Evolutionary conservation across 2,797 vertebrate species (phyloP).

Genomic region (Cyclura pinguis): DNA sequence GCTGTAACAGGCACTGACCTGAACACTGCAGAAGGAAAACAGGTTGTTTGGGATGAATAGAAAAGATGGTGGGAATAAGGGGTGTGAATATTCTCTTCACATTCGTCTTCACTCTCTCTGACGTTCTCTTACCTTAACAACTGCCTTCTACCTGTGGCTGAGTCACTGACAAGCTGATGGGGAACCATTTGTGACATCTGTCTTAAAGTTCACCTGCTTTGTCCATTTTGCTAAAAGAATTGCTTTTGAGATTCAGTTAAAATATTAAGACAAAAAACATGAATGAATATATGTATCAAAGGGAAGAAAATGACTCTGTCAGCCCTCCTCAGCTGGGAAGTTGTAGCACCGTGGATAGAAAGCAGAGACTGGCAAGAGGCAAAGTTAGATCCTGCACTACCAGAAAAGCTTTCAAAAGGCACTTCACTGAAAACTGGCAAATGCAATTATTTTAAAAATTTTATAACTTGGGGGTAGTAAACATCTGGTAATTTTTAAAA

Average conservation of each 20-base stretch:
- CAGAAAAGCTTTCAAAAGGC: conserved; percentile 81
- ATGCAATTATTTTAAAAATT: conserved; percentile 52
- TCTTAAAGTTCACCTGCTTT: background rate
- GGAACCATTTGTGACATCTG: background rate
- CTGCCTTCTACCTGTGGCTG: background rate
- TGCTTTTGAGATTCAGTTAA: background rate
- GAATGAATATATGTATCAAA: conserved; percentile 42
- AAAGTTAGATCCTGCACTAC: conserved; percentile 71
- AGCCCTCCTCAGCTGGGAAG: conserved; percentile 75
- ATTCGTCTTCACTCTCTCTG: background rate
- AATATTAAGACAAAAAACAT: conserved; percentile 18
- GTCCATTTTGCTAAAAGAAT: background rate
- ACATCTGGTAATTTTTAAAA: conserved; percentile 34
- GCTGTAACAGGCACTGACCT: background rate
- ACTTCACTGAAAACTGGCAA: conserved; percentile 83
- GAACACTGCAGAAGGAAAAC: background rate
- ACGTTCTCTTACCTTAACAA: background rate
- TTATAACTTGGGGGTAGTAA: conserved; percentile 46
- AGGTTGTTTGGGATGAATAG: background rate
- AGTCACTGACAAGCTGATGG: background rate
- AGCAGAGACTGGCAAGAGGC: conserved; percentile 69
- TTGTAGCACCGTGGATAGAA: conserved; percentile 81
- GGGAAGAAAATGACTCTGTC: conserved; percentile 49
- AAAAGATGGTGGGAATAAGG: background rate
- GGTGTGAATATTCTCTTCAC: background rate